Evolutionary conservation across 2,888 invertebrate species (phyloP).

Genomic region (Drosophila diplacantha): DNA sequence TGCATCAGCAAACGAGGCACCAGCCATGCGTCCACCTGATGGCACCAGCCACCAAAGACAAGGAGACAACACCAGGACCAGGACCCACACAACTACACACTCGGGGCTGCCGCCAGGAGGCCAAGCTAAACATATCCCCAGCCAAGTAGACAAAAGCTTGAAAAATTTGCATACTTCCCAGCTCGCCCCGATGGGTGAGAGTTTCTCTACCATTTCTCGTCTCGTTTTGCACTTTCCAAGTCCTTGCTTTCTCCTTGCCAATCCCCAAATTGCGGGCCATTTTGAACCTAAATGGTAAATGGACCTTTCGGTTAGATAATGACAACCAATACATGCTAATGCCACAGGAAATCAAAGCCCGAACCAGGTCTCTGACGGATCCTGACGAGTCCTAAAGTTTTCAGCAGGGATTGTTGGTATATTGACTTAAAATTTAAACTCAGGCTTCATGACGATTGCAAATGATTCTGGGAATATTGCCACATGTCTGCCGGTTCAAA

Average conservation of each 20-base stretch:
- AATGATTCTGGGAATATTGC: not conserved
- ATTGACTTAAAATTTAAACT: constrained; percentile 3
- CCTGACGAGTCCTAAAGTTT: constrained; percentile 5
- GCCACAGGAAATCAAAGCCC: constrained; percentile 26
- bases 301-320: constrained; percentile 61
- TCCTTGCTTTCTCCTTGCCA: constrained; percentile 7
- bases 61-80: constrained; percentile 5
- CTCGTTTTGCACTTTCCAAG: constrained; percentile 39
- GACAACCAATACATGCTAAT: constrained; percentile 47
- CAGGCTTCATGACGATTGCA: not conserved
- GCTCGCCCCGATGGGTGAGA: not conserved
- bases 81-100: constrained; percentile 3
- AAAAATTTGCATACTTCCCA: constrained; percentile 59
- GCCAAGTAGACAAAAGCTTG: constrained; percentile 42
- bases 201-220: constrained; percentile 9
- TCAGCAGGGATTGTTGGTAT: not conserved
- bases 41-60: constrained; percentile 40
- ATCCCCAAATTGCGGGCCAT: constrained; percentile 30
- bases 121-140: constrained; percentile 49
- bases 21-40: constrained; percentile 44
- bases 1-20: constrained; percentile 60
- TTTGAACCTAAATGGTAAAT: constrained; percentile 40
- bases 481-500: not conserved
- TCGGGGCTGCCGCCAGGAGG: constrained; percentile 15
- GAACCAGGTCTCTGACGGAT: constrained; percentile 1